A percentile compares a stretch with the other conserved stretches of the same genome.
phyloP scores from a whole-genome alignment of 2,888 invertebrate species.

The Pasiphila rectangulata region DNA sequence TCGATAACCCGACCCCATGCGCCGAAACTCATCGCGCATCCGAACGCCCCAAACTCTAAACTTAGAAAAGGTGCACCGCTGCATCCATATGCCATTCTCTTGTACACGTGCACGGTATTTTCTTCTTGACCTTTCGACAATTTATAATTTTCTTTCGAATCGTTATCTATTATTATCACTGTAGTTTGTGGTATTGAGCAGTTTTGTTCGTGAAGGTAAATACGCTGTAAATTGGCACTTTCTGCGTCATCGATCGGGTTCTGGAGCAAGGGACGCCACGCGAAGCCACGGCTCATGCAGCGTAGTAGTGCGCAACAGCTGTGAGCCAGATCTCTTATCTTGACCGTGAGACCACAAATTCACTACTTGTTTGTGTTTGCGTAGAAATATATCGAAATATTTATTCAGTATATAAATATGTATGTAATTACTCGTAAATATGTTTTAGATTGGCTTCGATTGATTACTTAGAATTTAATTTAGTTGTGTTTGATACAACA shows the following conservation, averaged over 20 bases:
- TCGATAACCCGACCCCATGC: constrained; percentile 48
- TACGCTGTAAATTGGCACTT: constrained; percentile 27
- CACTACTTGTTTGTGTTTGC: constrained; percentile 46
- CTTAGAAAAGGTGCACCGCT: constrained; percentile 67
- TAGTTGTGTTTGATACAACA: constrained; percentile 17
- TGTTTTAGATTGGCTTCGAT: constrained; percentile 22
- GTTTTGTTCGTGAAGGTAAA: constrained; percentile 18
- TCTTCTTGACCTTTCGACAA: constrained; percentile 27
- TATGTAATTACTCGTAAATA: constrained; percentile 14
- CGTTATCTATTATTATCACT: constrained; percentile 1
- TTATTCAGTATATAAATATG: constrained; percentile 7
- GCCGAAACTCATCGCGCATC: constrained; percentile 46
- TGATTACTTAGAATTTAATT: constrained; percentile 16
- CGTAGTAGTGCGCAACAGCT: constrained; percentile 70
- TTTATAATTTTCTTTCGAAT: constrained; percentile 21
- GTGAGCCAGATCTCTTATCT: constrained; percentile 69
- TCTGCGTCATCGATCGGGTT: constrained; percentile 58
- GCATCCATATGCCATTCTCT: constrained; percentile 48
- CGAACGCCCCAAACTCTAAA: constrained; percentile 54
- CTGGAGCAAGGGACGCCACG: constrained; percentile 50
- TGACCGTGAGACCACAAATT: constrained; percentile 72
- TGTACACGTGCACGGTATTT: constrained; percentile 38
- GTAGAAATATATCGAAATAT: constrained; percentile 23
- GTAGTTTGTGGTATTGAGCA: constrained; percentile 23
- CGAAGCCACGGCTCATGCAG: constrained; percentile 48